Evolutionary conservation across 30 jellyfish, hydroid and myxozoan genomes (phyloP), one percentile per base, ranked within the genome.

Genomic region (Morbakka virulenta): DNA sequence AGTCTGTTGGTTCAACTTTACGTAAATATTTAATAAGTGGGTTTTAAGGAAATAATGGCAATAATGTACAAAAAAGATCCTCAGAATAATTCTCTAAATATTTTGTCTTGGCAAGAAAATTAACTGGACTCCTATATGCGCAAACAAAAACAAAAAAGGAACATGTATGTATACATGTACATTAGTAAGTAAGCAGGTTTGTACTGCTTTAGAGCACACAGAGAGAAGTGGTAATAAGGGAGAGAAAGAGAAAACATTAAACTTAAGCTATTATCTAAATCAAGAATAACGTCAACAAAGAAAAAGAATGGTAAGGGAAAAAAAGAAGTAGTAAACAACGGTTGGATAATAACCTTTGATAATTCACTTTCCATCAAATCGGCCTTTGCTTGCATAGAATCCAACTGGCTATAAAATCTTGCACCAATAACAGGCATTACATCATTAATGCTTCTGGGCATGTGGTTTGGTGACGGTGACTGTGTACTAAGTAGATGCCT

Each of bases 381-480:
- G 48, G 72, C 64, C 36, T 89, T 78, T 17, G 94, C 89, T 72
- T 89, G 97, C 32, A 93, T 67, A 24, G 94, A 73, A 73, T 89
- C 97, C 17, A 89, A 84, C 70, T 89, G 97, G 71, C 92, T 84
- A 83, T 89, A 89, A 67, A 89, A 89, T 33, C 95, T 61, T 1
- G 96, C 96, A 0, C 97, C 97, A 35, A 89, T 89, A 52, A 89
- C 88, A 1, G 97, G 97, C 95, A 89, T 78, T 48, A 89, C 97
- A 28, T 89, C 97, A 51, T 89, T 84, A 3, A 89, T 89, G 72
- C 87, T 82, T 50, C 67, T 93, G 20, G 95, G 96, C 34, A 84
- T 49, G 33, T 82, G 85, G 26, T 71, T 72, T 75, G 63, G 23
- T 2, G 94, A 74, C 17, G 85, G 87, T 33, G 67, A 84, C 50